Conservation (phyloP, 2,888 invertebrate genomes). For the Melinaea marsaeus region DNA sequence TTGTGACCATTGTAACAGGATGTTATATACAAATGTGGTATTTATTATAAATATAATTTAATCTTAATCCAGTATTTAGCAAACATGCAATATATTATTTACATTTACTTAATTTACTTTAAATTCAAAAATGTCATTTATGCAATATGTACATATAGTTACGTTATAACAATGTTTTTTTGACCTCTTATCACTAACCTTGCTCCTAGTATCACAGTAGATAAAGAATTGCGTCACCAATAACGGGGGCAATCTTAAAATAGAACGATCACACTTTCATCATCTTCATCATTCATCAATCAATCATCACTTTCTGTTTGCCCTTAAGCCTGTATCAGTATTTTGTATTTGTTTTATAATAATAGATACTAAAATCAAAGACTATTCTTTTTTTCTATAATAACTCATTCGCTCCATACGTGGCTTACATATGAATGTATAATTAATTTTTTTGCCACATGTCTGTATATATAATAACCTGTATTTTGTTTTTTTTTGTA, state of each 20-base stretch:
- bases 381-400: too few relatives aligned
- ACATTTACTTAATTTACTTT: too few relatives aligned
- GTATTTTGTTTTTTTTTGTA: too few relatives aligned
- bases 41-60: background rate
- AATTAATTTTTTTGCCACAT: too few relatives aligned
- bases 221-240: constrained; percentile 33
- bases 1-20: constrained; percentile 14
- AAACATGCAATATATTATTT: too few relatives aligned
- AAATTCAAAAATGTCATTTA: background rate
- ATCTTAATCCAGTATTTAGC: too few relatives aligned
- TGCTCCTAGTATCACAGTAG: constrained; percentile 18
- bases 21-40: background rate
- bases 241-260: constrained; percentile 18
- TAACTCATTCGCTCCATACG: too few relatives aligned
- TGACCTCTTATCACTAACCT: constrained; percentile 33
- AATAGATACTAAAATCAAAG: too few relatives aligned
- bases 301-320: background rate
- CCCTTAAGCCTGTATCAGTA: too few relatives aligned
- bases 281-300: constrained; percentile 13
- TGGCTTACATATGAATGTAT: too few relatives aligned
- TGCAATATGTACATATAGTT: background rate
- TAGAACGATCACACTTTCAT: constrained; percentile 14
- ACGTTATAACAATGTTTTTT: background rate
- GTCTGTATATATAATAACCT: too few relatives aligned
- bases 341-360: background rate